Evolutionary conservation across 2,888 invertebrate species (phyloP).

Genomic region (Panzeria rudis): DNA sequence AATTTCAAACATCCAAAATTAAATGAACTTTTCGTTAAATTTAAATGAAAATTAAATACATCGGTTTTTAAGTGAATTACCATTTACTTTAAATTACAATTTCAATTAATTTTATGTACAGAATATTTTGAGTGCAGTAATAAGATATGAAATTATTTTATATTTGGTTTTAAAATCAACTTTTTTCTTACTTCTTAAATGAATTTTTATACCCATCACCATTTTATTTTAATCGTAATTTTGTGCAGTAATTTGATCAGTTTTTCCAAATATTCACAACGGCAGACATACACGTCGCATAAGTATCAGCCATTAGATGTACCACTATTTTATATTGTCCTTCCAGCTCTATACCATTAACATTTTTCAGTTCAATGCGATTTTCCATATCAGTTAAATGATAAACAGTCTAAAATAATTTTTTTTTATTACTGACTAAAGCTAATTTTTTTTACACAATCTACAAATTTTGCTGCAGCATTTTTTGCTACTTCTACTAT

Average conservation of each 20-base stretch:
- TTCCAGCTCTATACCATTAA: background rate
- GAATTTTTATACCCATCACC: too few relatives aligned
- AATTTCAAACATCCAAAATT: too few relatives aligned
- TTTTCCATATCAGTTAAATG: constrained; percentile 35
- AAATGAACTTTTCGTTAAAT: too few relatives aligned
- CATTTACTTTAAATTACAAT: too few relatives aligned
- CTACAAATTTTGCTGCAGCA: too few relatives aligned
- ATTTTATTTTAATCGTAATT: too few relatives aligned
- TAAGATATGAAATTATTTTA: too few relatives aligned
- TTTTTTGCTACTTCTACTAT: too few relatives aligned
- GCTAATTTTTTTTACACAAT: background rate
- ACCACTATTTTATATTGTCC: constrained; percentile 59
- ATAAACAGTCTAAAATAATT: constrained; percentile 47
- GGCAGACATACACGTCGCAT: constrained; percentile 29
- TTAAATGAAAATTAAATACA: too few relatives aligned
- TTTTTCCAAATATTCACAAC: constrained; percentile 60
- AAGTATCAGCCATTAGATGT: constrained; percentile 25
- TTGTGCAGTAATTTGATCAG: constrained; percentile 1
- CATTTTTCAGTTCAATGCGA: constrained; percentile 40
- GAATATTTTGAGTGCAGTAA: too few relatives aligned
- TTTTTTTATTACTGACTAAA: background rate
- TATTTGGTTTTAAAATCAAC: background rate
- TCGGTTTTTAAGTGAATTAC: too few relatives aligned
- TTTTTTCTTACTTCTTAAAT: background rate
- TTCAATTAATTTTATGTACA: too few relatives aligned